Percentiles rank a stretch among this genome's conserved stretches.
Evolutionary conservation across 2,888 invertebrate genomes (phyloP).

Genomic region (Stenotaenia linearis): DNA sequence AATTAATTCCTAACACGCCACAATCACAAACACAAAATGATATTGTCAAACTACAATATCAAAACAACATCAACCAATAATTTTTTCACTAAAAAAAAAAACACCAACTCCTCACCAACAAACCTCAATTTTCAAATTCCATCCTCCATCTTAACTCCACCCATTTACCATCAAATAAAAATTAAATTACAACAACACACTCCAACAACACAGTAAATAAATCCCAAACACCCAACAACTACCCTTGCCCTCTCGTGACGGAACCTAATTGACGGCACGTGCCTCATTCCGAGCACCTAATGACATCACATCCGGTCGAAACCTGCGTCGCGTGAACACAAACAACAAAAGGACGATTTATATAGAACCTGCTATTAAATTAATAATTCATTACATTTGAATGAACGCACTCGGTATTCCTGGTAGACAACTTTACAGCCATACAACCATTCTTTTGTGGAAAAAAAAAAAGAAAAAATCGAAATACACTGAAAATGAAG

Average conservation of each 20-base stretch:
- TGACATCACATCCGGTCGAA: slow-evolving; percentile 10
- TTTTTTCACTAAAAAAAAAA: no score
- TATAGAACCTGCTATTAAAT: slow-evolving; percentile 26
- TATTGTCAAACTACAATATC: no score
- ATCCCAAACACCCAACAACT: neutral
- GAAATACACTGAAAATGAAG: neutral
- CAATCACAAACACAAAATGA: no score
- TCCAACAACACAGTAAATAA: neutral
- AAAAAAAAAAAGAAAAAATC: neutral
- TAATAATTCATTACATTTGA: slow-evolving; percentile 20
- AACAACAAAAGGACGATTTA: slow-evolving; percentile 18
- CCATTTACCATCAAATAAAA: neutral
- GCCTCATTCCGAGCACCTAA: slow-evolving; percentile 14
- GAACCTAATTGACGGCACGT: slow-evolving; percentile 7
- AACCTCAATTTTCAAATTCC: no score
- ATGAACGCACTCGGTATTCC: slow-evolving; percentile 1
- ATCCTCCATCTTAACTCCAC: no score
- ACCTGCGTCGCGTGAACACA: slow-evolving; percentile 8
- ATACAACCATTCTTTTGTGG: neutral
- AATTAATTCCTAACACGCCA: no score
- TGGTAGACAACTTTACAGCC: neutral
- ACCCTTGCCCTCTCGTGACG: neutral
- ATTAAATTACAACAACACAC: neutral
- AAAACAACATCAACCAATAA: no score
- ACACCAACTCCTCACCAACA: no score